Percentiles rank a stretch among this genome's conserved stretches.
Conservation (phyloP, 2,113 vertebrate species). For the Mesocricetus auratus region DNA sequence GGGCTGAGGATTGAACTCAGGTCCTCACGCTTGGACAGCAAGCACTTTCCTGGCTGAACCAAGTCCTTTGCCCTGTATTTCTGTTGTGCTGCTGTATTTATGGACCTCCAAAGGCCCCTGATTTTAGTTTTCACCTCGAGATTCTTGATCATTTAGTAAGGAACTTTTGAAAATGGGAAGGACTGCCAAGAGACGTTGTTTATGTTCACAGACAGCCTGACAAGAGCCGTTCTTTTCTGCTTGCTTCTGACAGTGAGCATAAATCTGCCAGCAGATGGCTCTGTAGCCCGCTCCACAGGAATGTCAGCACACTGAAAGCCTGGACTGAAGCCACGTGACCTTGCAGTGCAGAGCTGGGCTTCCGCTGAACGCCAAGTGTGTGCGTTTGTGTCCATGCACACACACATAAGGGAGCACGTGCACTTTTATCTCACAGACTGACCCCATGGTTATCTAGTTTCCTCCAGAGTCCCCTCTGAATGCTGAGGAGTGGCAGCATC, state of each 20-base stretch:
- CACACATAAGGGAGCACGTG: neutral
- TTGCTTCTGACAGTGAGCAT: neutral
- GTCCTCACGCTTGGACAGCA: neutral
- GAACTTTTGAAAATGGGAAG: slow-evolving; percentile 11
- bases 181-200: neutral
- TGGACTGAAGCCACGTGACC: neutral
- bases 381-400: neutral
- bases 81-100: neutral
- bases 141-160: slow-evolving; percentile 49
- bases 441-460: neutral
- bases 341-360: neutral
- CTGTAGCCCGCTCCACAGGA: slow-evolving; percentile 77
- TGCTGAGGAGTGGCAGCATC: neutral
- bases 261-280: slow-evolving; percentile 87
- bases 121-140: neutral
- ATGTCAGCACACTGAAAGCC: neutral
- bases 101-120: neutral
- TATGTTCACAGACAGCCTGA: neutral
- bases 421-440: neutral
- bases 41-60: neutral
- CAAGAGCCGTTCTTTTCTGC: neutral
- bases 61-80: too few relatives aligned
- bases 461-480: neutral
- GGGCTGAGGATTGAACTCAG: neutral
- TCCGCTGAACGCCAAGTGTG: neutral